Percentiles rank a stretch among this genome's conserved stretches.
Conservation (phyloP, 2,797 vertebrate species). For the Sebastiscus tertius region DNA sequence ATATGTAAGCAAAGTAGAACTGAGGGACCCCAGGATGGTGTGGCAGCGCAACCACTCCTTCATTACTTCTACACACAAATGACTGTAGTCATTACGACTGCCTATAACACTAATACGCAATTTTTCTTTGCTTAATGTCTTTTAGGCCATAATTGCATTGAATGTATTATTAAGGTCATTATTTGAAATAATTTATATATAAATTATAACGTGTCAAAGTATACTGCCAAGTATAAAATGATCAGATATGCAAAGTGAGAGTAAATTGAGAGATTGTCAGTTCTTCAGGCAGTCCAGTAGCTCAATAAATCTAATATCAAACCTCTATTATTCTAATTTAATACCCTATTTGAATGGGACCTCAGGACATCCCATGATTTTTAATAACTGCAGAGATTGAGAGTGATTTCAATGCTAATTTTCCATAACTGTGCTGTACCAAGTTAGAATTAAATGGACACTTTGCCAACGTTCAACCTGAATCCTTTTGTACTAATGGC, state of each 20-base stretch:
- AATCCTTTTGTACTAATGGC: conserved; percentile 20
- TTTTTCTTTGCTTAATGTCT: conserved; percentile 19
- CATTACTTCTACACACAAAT: conserved; percentile 3
- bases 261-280: conserved; percentile 62
- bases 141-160: conserved; percentile 17
- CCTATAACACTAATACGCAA: background rate
- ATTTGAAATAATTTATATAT: conserved; percentile 44
- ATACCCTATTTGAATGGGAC: conserved; percentile 69
- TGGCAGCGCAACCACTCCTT: background rate
- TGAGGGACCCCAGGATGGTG: background rate
- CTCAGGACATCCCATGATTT: conserved; percentile 65
- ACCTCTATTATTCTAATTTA: conserved; percentile 75
- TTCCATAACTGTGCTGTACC: conserved; percentile 35
- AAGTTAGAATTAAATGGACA: conserved; percentile 49
- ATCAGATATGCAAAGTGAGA: conserved; percentile 51
- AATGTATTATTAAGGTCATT: conserved; percentile 43
- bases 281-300: conserved; percentile 54
- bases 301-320: conserved; percentile 71
- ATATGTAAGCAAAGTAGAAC: conserved; percentile 2
- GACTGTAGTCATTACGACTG: conserved; percentile 19
- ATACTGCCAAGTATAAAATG: conserved; percentile 32
- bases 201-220: conserved; percentile 39
- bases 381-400: conserved; percentile 68
- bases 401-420: conserved; percentile 51
- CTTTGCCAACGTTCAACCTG: conserved; percentile 39